These are phyloP conservation scores for Echinops telfairi DNA, from an alignment of 2,113 vertebrate species.

Conservation along the genomic window DNA sequence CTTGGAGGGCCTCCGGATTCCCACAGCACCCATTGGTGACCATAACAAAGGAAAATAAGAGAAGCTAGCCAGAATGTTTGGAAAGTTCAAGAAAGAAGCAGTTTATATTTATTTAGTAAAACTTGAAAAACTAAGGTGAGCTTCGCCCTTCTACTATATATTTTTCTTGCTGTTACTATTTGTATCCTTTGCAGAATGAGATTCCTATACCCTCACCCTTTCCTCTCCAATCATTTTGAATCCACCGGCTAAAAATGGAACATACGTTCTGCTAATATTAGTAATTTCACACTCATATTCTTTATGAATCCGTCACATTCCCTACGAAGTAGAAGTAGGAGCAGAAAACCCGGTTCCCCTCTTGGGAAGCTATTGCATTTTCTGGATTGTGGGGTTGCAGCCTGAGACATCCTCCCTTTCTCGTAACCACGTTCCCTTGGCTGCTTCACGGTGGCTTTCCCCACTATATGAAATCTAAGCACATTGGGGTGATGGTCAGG, in stretches of 20 bases:
- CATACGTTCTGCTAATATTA: neutral
- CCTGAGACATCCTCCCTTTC: neutral
- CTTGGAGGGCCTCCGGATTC: neutral
- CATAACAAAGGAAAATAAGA: neutral
- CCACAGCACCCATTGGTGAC: neutral
- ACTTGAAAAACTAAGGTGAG: neutral
- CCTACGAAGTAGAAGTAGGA: neutral
- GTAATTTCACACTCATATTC: neutral
- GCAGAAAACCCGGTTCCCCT: neutral
- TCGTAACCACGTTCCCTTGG: neutral
- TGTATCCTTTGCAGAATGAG: neutral
- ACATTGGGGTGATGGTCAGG: neutral
- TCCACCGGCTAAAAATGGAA: neutral
- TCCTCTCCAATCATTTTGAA: neutral
- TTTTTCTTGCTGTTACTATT: neutral
- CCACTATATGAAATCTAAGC: neutral
- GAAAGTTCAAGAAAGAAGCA: neutral
- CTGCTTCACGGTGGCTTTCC: neutral
- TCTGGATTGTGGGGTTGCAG: neutral
- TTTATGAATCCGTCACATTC: neutral
- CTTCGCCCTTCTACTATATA: neutral
- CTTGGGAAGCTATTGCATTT: neutral
- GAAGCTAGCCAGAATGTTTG: neutral
- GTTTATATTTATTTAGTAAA: neutral
- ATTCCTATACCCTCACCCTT: neutral